Conservation (phyloP, 2,113 vertebrate species). For the Erpornis zantholeuca region DNA sequence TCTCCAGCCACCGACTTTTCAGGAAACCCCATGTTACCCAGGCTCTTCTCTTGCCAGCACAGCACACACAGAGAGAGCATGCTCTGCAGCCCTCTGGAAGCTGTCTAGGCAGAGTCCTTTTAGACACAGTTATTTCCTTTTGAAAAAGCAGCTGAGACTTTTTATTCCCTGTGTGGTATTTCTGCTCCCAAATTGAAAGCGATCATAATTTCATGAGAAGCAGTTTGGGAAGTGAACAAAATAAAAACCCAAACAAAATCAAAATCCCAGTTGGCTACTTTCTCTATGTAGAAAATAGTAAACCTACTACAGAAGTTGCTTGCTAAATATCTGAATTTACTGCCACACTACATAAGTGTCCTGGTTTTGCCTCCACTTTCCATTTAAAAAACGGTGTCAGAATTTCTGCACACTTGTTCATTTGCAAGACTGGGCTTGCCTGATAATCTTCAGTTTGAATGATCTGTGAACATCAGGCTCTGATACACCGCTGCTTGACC, state of each 20-base stretch:
- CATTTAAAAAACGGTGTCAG: not conserved
- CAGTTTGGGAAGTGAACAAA: not conserved
- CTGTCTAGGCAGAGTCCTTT: not conserved
- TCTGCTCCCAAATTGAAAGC: not conserved
- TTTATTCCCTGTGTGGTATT: not conserved
- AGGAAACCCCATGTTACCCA: not conserved
- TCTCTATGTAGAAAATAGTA: not conserved
- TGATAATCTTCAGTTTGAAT: not conserved
- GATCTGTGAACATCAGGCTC: not conserved
- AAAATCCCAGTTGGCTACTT: not conserved
- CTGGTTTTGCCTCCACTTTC: not conserved
- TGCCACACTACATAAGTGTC: not conserved
- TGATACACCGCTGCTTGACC: not conserved
- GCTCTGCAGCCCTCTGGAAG: not conserved
- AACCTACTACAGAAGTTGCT: not conserved
- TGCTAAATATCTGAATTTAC: not conserved
- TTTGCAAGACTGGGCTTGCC: not conserved
- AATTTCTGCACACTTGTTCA: not conserved
- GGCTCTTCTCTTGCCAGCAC: not conserved
- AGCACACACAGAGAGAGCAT: rapidly evolving
- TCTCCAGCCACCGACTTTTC: not conserved
- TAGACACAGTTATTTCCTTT: not conserved
- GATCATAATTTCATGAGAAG: not conserved
- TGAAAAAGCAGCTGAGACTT: not conserved
- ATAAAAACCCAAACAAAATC: not conserved